These are phyloP conservation scores for Bombus vancouverensis DNA, from an alignment of 1,140 invertebrate species.

Conservation along the genomic window DNA sequence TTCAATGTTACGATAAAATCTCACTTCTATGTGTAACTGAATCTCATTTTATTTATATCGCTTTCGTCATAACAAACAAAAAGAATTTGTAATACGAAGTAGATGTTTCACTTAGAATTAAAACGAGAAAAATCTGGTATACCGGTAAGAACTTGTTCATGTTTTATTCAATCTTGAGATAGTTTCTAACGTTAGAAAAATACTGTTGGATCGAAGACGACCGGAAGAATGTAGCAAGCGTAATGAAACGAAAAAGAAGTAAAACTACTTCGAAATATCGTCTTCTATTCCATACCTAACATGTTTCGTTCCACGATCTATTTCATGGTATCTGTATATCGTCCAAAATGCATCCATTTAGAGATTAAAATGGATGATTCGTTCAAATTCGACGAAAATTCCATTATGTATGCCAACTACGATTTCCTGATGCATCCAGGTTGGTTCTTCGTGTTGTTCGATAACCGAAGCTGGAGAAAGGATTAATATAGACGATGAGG, in stretches of 20 bases:
- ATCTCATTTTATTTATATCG: no score
- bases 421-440: not conserved
- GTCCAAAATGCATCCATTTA: not conserved
- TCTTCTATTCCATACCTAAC: not conserved
- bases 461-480: constrained; percentile 12
- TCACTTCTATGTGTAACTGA: no score
- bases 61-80: no score
- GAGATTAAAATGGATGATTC: constrained; percentile 5
- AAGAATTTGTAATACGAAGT: no score
- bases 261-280: not conserved
- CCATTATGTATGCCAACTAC: constrained; percentile 1
- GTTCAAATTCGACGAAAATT: not conserved
- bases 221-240: not conserved
- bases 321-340: not conserved
- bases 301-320: not conserved
- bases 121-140: no score
- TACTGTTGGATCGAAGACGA: not conserved
- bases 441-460: not conserved
- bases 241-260: not conserved
- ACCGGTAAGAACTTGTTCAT: no score
- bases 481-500: constrained; percentile 44
- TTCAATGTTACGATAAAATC: no score
- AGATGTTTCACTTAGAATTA: no score
- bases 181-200: not conserved
- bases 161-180: no score